These are phyloP conservation scores for Dicyrtomina minuta DNA, from an alignment of 2,888 invertebrate genomes.

Conservation along the genomic window DNA sequence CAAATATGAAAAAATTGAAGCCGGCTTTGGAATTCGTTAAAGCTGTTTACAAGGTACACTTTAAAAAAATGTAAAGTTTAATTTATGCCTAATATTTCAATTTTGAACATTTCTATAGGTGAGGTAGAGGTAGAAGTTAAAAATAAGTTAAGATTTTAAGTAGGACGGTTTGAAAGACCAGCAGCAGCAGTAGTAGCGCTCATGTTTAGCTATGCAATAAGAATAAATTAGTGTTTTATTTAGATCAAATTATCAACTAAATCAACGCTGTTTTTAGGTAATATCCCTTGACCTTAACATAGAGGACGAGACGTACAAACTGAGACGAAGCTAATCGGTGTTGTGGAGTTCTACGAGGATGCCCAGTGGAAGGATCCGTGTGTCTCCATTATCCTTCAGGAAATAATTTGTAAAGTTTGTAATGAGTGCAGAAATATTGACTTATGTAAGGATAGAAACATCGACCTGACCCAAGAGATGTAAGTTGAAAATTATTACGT, in stretches of 20 bases:
- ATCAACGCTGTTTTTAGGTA: constrained; percentile 61
- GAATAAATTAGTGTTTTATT: no score
- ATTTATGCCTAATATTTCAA: no score
- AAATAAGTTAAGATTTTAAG: no score
- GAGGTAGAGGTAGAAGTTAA: no score
- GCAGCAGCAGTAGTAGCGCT: no score
- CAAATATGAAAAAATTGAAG: constrained; percentile 57
- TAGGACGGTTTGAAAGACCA: no score
- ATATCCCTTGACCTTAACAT: constrained; percentile 65
- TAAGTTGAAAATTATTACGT: constrained; percentile 57
- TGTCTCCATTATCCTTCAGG: constrained; percentile 77
- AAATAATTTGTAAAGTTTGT: constrained; percentile 91
- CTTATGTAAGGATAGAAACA: constrained; percentile 79
- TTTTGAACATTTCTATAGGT: no score
- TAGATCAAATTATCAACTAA: no score
- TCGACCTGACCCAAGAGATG: constrained; percentile 62
- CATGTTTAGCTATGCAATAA: no score
- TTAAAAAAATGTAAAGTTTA: no score
- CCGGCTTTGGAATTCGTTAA: constrained; percentile 88
- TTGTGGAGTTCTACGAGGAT: constrained; percentile 82
- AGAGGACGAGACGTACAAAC: constrained; percentile 63
- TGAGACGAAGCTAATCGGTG: constrained; percentile 71
- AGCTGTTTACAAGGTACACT: constrained; percentile 77
- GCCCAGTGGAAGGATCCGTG: constrained; percentile 86
- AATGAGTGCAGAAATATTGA: constrained; percentile 94